A percentile compares a stretch with the other conserved stretches of the same genome.
Conservation (phyloP, 2,888 invertebrate genomes). For the Villa cingulata region DNA sequence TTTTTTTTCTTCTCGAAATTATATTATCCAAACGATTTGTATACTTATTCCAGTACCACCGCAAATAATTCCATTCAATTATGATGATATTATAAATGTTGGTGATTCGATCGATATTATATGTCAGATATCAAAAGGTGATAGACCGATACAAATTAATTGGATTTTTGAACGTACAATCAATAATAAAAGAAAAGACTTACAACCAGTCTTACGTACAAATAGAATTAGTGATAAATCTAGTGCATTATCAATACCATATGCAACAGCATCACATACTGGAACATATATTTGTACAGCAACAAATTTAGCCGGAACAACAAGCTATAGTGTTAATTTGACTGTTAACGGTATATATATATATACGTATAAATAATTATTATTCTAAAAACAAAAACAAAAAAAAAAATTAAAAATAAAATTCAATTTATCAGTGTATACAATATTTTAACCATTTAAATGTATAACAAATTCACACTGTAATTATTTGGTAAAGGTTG, state of each 20-base stretch:
- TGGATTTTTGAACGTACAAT: constrained; percentile 43
- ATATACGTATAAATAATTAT: background rate
- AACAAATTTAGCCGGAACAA: constrained; percentile 41
- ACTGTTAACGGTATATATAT: constrained; percentile 43
- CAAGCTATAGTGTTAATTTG: constrained; percentile 42
- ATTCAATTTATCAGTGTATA: constrained; percentile 40
- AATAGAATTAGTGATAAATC: constrained; percentile 48
- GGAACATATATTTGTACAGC: constrained; percentile 47
- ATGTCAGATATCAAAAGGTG: constrained; percentile 59
- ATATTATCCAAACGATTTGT: too few species aligned
- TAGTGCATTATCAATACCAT: constrained; percentile 45
- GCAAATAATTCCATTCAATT: constrained; percentile 61
- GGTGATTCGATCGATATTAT: constrained; percentile 56
- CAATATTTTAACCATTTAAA: constrained; percentile 63
- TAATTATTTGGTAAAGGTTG: constrained; percentile 53
- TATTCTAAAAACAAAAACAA: background rate
- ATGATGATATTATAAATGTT: constrained; percentile 55
- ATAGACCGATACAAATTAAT: constrained; percentile 49
- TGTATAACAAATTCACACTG: constrained; percentile 54
- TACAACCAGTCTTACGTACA: constrained; percentile 38
- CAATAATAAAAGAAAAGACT: constrained; percentile 19
- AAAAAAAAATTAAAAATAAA: background rate
- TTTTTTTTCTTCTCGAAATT: too few species aligned
- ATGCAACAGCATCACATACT: constrained; percentile 46
- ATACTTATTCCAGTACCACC: constrained; percentile 47